Conservation (phyloP, 2,888 invertebrate genomes). For the Protophormia terraenovae region DNA sequence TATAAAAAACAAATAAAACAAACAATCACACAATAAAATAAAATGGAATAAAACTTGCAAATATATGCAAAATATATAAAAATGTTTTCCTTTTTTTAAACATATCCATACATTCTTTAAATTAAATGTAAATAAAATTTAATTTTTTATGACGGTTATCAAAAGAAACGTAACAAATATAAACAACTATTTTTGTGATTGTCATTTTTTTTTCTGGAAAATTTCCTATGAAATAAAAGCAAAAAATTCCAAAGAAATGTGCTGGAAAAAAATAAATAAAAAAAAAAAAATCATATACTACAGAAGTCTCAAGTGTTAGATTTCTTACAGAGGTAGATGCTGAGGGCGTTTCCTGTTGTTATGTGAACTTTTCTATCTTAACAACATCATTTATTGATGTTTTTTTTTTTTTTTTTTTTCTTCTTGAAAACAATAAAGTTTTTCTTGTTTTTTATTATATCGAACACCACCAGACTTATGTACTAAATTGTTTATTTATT, state of each 20-base stretch:
- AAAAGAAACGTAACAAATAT: not conserved
- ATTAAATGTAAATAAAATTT: conserved; percentile 29
- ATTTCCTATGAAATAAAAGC: not conserved
- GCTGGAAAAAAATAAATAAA: not conserved
- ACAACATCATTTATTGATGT: not conserved
- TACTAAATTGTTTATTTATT: no score
- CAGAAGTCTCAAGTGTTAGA: not conserved
- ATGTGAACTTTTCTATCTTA: not conserved
- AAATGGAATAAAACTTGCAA: conserved; percentile 21
- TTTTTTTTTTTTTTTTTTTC: no score
- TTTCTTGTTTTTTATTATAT: not conserved
- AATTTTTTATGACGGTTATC: not conserved
- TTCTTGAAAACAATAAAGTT: not conserved
- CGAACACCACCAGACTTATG: not conserved
- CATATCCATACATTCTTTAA: not conserved
- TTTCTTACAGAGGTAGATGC: not conserved
- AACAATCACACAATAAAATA: not conserved
- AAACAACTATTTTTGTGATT: not conserved
- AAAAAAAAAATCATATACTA: not conserved
- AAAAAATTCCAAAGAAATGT: not conserved
- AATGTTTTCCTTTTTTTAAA: conserved; percentile 9
- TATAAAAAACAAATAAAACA: conserved; percentile 7
- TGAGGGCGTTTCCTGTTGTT: conserved; percentile 3
- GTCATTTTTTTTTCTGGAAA: not conserved
- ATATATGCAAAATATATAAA: conserved; percentile 16